Evolutionary conservation across 2,888 invertebrate genomes (phyloP).

Genomic region (Scaptomyza cyrtandrae): DNA sequence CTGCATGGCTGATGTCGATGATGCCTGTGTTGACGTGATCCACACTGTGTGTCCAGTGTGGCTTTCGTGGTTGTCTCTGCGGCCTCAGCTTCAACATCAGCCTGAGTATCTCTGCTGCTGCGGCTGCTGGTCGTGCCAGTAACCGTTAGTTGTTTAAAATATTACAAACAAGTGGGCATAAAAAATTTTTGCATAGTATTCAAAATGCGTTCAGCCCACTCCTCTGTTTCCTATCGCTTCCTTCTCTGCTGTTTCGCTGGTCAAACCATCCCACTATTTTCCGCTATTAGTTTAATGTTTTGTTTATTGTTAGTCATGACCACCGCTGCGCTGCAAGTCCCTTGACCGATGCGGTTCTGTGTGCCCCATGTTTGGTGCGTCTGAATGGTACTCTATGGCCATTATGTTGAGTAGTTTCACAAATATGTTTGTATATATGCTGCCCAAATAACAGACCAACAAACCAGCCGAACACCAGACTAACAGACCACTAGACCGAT

Average conservation of each 20-base stretch:
- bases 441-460: conserved; percentile 3
- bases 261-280: conserved; percentile 48
- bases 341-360: conserved; percentile 8
- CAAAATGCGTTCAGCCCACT: conserved; percentile 40
- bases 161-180: conserved; percentile 58
- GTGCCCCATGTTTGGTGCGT: conserved; percentile 65
- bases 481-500: conserved; percentile 3
- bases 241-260: conserved; percentile 5
- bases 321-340: conserved; percentile 52
- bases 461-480: conserved; percentile 2
- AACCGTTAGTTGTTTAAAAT: conserved; percentile 78
- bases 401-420: conserved; percentile 77
- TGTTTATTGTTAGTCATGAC: conserved; percentile 72
- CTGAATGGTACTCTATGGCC: conserved; percentile 76
- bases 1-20: conserved; percentile 41
- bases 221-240: background rate
- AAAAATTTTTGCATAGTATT: conserved; percentile 44
- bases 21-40: conserved; percentile 46
- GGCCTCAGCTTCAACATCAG: conserved; percentile 11
- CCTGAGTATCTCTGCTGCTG: conserved; percentile 10
- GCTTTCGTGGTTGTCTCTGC: conserved; percentile 37
- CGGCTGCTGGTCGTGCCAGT: conserved; percentile 12
- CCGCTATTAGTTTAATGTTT: conserved; percentile 79
- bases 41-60: conserved; percentile 20
- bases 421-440: conserved; percentile 67